Evolutionary conservation across 92 coral and sea anemone species (phyloP).

Genomic region (Desmophyllum pertusum): DNA sequence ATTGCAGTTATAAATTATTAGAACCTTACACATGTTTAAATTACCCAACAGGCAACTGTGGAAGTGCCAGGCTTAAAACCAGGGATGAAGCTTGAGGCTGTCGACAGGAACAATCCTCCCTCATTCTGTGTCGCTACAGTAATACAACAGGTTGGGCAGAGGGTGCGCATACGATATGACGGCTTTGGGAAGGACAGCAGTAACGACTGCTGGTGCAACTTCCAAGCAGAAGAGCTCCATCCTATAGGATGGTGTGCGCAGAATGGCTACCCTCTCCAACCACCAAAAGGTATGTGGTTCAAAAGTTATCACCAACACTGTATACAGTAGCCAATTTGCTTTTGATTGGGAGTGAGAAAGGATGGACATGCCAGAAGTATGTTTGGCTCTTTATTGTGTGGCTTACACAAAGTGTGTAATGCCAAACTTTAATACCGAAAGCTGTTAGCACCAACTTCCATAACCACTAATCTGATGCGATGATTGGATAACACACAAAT

Average conservation of each 20-base stretch:
- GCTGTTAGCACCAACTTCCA: too few species aligned
- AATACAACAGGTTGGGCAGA: slow-evolving; percentile 87
- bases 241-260: slow-evolving; percentile 99
- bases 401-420: too few species aligned
- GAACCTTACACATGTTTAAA: too few species aligned
- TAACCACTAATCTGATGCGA: too few species aligned
- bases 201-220: slow-evolving; percentile 97
- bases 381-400: too few species aligned
- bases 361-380: too few species aligned
- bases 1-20: too few species aligned
- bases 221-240: slow-evolving; percentile 98
- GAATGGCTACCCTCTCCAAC: slow-evolving; percentile 97
- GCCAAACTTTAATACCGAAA: too few species aligned
- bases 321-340: too few species aligned
- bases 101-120: slow-evolving; percentile 97
- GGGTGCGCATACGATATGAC: slow-evolving; percentile 95
- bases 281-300: slow-evolving; percentile 86
- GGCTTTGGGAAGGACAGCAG: slow-evolving; percentile 94
- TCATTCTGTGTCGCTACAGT: slow-evolving; percentile 99
- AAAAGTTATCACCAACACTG: background rate
- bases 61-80: slow-evolving; percentile 99
- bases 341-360: too few species aligned
- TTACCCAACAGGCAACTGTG: slow-evolving; percentile 60
- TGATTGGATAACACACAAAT: too few species aligned
- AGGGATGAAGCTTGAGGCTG: slow-evolving; percentile 99